Conservation (phyloP, 2,113 vertebrate species). For the Phrynosoma blainvillii region DNA sequence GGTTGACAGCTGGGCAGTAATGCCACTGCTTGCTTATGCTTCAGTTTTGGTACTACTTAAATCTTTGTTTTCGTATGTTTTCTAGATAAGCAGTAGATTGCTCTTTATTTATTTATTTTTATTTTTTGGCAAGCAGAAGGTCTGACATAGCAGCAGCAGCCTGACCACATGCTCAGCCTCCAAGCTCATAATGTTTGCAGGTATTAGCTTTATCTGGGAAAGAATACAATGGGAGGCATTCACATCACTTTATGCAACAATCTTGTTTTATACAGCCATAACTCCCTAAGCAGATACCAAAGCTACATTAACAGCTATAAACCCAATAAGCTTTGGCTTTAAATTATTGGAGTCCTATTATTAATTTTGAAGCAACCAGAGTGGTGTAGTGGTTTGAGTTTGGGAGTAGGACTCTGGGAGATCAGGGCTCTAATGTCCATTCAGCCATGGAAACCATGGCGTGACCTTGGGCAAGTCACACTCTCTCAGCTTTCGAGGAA, state of each 20-base stretch:
- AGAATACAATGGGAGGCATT: background rate
- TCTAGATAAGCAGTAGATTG: background rate
- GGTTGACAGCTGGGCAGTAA: too few species aligned
- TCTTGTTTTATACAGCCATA: background rate
- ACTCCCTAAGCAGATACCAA: background rate
- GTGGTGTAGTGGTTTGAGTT: too few species aligned
- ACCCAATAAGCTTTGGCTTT: background rate
- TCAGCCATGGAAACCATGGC: too few species aligned
- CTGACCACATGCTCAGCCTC: background rate
- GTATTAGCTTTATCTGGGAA: background rate
- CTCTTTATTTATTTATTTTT: background rate
- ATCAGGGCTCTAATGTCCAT: too few species aligned
- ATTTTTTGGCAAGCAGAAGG: background rate
- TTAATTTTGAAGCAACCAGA: background rate
- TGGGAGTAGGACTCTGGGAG: too few species aligned
- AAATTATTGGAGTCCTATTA: background rate
- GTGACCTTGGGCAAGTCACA: too few species aligned
- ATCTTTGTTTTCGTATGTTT: background rate
- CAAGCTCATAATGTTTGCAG: too few species aligned
- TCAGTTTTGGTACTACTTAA: background rate
- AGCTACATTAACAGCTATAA: background rate
- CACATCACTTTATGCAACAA: background rate
- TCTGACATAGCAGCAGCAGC: background rate
- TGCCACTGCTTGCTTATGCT: too few species aligned
- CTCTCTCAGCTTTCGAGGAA: too few species aligned